A percentile compares a stretch with the other conserved stretches of the same genome.
Conservation (phyloP, 2,888 invertebrate genomes). For the Smittia sp. region DNA sequence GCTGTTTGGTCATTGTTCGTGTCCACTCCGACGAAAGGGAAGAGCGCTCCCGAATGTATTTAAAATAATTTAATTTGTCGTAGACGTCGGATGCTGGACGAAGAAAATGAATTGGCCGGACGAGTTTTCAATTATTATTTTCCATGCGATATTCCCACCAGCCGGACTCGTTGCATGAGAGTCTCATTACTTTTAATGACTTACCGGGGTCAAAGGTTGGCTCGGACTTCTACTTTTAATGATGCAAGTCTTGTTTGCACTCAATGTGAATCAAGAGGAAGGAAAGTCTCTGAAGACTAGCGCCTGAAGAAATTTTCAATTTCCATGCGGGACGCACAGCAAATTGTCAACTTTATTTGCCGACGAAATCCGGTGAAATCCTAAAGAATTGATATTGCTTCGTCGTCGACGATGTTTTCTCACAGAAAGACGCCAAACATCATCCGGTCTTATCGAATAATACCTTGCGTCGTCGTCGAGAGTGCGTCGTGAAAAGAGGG, state of each 20-base stretch:
- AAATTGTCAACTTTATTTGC: neutral
- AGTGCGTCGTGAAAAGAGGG: neutral
- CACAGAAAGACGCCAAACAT: neutral
- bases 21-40: neutral
- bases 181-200: constrained; percentile 26
- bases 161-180: neutral
- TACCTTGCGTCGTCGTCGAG: neutral
- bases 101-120: constrained; percentile 31
- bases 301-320: neutral
- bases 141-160: neutral
- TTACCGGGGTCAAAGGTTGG: constrained; percentile 22
- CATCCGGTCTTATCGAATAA: neutral
- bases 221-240: constrained; percentile 11
- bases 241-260: constrained; percentile 18
- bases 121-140: constrained; percentile 23
- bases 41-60: constrained; percentile 29
- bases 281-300: neutral
- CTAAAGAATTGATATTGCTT: neutral
- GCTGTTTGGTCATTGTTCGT: neutral
- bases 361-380: constrained; percentile 16
- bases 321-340: neutral
- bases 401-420: neutral
- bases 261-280: neutral
- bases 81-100: constrained; percentile 28
- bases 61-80: constrained; percentile 41